Conservation (phyloP, 2,113 vertebrate species). For the Tympanuchus pallidicinctus region DNA sequence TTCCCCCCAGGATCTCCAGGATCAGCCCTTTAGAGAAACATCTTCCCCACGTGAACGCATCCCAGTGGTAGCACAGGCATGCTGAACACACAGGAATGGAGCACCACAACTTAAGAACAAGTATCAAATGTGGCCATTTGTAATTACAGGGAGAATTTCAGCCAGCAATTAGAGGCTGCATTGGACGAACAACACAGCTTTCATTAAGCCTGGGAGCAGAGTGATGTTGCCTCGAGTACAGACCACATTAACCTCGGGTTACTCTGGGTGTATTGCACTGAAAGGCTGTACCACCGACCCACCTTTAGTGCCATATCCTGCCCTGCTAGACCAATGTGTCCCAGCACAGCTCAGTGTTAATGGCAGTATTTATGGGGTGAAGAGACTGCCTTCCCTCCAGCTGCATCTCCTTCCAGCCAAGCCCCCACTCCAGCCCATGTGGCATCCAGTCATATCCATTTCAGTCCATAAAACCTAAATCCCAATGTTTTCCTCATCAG, state of each 20-base stretch:
- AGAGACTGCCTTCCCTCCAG: neutral
- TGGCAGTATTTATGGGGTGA: neutral
- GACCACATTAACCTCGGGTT: neutral
- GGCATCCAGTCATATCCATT: neutral
- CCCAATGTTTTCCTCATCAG: neutral
- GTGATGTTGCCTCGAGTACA: fast-evolving
- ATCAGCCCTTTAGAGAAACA: neutral
- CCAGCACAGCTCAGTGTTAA: neutral
- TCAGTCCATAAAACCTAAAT: neutral
- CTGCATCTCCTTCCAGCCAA: neutral
- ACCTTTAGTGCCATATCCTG: neutral
- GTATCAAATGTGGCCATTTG: neutral
- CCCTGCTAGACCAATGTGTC: neutral
- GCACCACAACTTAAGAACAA: neutral
- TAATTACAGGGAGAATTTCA: neutral
- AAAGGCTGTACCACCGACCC: neutral
- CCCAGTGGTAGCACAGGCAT: neutral
- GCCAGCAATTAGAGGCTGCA: neutral
- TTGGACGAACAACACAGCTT: neutral
- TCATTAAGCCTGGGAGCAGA: neutral
- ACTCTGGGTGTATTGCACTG: neutral
- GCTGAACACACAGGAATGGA: neutral
- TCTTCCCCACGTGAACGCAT: neutral
- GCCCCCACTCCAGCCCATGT: fast-evolving
- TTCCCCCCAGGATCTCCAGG: neutral